phyloP scores from a whole-genome alignment of 1,140 invertebrate genomes.

The Philotrypesis tridentata region DNA sequence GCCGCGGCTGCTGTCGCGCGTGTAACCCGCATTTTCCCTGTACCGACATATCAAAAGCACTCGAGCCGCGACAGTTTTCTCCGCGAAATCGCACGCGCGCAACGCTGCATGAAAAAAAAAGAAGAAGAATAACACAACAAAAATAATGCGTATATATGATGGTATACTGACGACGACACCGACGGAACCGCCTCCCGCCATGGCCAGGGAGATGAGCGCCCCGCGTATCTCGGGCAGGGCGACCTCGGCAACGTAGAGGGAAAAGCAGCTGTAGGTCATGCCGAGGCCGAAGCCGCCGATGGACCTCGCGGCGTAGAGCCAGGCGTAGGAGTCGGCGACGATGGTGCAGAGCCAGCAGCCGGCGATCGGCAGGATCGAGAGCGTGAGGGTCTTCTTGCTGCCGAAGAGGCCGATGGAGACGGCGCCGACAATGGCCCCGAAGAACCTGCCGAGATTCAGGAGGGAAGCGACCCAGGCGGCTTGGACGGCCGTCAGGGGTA shows the following conservation, averaged over 20 bases:
- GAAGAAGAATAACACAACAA: no score
- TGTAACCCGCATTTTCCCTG: no score
- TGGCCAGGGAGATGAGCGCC: background rate
- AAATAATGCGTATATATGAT: no score
- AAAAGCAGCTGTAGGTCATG: conserved; percentile 78
- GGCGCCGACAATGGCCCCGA: background rate
- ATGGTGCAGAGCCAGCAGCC: conserved; percentile 66
- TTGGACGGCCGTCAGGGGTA: background rate
- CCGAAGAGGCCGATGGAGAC: conserved; percentile 3
- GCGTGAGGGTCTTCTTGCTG: background rate
- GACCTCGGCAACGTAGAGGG: conserved; percentile 25
- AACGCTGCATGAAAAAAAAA: no score
- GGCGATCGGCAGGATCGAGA: background rate
- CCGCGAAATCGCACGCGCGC: no score
- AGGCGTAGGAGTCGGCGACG: conserved; percentile 70
- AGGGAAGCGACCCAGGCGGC: conserved; percentile 28
- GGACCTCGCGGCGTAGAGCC: conserved; percentile 72
- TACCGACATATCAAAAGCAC: no score
- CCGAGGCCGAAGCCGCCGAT: conserved; percentile 77
- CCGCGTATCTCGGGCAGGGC: conserved; percentile 6
- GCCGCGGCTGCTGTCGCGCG: no score
- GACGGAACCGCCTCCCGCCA: background rate
- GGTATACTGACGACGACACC: conserved; percentile 6
- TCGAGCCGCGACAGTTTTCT: no score
- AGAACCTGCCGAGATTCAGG: conserved; percentile 4